These are phyloP conservation scores for Drosophila pandora DNA, from an alignment of 1,140 invertebrate genomes.

Conservation along the genomic window DNA sequence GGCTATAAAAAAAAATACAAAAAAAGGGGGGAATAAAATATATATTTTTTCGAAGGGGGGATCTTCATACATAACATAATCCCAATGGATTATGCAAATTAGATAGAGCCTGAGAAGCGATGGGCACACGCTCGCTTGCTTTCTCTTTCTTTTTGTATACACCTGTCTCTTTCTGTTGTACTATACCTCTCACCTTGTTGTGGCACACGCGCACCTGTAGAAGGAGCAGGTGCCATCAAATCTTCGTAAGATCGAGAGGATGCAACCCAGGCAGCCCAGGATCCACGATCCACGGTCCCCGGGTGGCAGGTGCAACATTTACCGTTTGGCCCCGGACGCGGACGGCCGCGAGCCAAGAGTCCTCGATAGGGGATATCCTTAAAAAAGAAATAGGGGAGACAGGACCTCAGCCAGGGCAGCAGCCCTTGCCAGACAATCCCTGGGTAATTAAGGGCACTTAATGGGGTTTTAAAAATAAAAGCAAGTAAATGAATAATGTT, in stretches of 20 bases:
- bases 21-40: neutral
- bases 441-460: neutral
- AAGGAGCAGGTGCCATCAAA: constrained; percentile 48
- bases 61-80: neutral
- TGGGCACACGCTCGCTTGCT: constrained; percentile 21
- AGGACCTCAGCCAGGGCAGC: neutral
- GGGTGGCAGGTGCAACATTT: constrained; percentile 70
- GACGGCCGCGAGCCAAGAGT: constrained; percentile 38
- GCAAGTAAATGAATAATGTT: too few relatives aligned
- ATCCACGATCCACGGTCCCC: constrained; percentile 3
- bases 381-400: neutral
- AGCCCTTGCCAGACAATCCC: neutral
- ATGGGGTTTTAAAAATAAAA: neutral
- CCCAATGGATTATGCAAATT: constrained; percentile 41
- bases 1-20: neutral
- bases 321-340: constrained; percentile 50
- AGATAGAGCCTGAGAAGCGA: constrained; percentile 8
- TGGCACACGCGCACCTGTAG: constrained; percentile 67
- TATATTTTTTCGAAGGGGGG: neutral
- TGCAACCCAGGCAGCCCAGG: constrained; percentile 45
- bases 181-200: neutral
- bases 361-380: neutral
- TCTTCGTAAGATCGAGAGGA: constrained; percentile 24
- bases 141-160: too few relatives aligned
- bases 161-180: neutral